Conservation (phyloP, 2,888 invertebrate species). For the Lepidocyrtoides sp. region DNA sequence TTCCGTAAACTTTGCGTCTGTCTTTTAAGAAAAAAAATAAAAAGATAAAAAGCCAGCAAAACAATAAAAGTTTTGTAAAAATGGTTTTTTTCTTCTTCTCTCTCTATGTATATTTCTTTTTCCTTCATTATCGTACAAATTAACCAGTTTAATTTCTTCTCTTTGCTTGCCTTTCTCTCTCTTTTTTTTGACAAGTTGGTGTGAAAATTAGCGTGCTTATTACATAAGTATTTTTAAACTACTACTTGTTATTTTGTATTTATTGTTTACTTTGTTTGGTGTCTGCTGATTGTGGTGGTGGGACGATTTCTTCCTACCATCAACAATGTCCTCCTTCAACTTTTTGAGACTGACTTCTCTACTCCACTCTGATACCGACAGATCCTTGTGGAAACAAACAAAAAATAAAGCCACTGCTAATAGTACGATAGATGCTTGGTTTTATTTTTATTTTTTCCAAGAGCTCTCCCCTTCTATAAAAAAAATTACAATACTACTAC, state of each 20-base stretch:
- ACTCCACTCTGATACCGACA: neutral
- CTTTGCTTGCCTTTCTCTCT: neutral
- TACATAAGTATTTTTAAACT: neutral
- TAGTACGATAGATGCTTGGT: too few relatives aligned
- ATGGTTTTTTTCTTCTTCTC: conserved; percentile 2
- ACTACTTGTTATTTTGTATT: neutral
- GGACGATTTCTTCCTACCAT: neutral
- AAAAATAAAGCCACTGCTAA: conserved; percentile 10
- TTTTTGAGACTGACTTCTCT: conserved; percentile 16
- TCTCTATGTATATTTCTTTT: too few relatives aligned
- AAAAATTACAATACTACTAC: conserved; percentile 25
- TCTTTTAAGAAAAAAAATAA: too few relatives aligned
- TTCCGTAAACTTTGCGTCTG: too few relatives aligned
- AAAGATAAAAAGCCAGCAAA: too few relatives aligned
- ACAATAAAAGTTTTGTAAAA: conserved; percentile 21
- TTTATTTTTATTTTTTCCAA: conserved; percentile 29
- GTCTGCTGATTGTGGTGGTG: neutral
- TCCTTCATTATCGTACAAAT: conserved; percentile 68
- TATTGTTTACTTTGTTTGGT: conserved; percentile 38
- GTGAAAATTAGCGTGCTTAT: conserved; percentile 58
- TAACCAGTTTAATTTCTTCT: conserved; percentile 52
- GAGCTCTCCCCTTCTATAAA: conserved; percentile 34
- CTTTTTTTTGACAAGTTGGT: conserved; percentile 72
- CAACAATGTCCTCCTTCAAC: neutral
- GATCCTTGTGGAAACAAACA: neutral